Evolutionary conservation across 1,140 invertebrate species (phyloP).

Genomic region (Stratiolaelaps scimitus): DNA sequence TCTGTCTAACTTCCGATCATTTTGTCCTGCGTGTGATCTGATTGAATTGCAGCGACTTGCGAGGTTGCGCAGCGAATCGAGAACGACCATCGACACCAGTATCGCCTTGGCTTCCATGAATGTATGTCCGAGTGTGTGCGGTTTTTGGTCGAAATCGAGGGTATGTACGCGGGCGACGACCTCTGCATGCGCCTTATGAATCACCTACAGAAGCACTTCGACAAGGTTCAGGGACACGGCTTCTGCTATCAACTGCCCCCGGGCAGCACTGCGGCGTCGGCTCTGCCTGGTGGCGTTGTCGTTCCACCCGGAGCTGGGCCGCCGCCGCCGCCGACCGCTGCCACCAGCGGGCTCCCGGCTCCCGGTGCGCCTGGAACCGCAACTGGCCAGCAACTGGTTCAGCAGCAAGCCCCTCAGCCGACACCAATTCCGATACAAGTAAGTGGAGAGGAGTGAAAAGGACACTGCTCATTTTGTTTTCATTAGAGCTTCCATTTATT

Average conservation of each 20-base stretch:
- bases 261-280: no score
- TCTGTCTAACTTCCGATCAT: no score
- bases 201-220: conserved; percentile 70
- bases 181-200: conserved; percentile 64
- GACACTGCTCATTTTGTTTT: no score
- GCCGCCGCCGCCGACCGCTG: background rate
- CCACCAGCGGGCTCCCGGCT: background rate
- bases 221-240: conserved; percentile 44
- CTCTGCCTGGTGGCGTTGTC: no score
- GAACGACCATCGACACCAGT: conserved; percentile 46
- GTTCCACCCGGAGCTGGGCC: no score
- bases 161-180: conserved; percentile 59
- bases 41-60: conserved; percentile 32
- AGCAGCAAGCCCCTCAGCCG: background rate
- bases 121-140: conserved; percentile 75
- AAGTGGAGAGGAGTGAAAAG: no score
- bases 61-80: conserved; percentile 35
- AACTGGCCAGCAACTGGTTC: background rate
- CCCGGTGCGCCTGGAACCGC: background rate
- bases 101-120: conserved; percentile 68
- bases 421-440: conserved; percentile 12
- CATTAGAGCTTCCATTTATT: no score
- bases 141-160: conserved; percentile 73
- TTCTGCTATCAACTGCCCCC: conserved; percentile 12
- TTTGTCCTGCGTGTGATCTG: background rate